A percentile compares a stretch with the other conserved stretches of the same genome.
phyloP scores from a whole-genome alignment of 1,140 invertebrate species.

The Telenomus remus region DNA sequence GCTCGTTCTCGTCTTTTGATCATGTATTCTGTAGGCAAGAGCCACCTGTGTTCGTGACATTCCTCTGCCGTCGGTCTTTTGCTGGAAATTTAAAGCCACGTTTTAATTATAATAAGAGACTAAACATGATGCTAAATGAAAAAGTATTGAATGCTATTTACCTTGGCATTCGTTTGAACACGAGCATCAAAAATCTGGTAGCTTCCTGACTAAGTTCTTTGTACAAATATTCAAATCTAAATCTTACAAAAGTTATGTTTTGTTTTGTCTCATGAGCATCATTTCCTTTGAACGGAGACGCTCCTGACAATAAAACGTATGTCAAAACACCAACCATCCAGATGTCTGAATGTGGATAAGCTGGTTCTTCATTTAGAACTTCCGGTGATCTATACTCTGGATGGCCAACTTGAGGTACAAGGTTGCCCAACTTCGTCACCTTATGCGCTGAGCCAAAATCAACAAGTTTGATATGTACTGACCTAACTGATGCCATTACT shows the following conservation, averaged over 20 bases:
- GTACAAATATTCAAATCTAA: conserved; percentile 94
- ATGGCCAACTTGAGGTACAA: conserved; percentile 80
- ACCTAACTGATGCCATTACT: conserved; percentile 92
- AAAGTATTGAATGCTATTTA: conserved; percentile 73
- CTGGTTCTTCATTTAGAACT: conserved; percentile 88
- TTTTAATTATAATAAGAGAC: not conserved
- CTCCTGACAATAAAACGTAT: conserved; percentile 95
- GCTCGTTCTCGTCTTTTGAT: conserved; percentile 92
- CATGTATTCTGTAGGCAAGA: conserved; percentile 93
- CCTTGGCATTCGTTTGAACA: conserved; percentile 95
- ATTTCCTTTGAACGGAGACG: conserved; percentile 91
- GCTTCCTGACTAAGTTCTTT: conserved; percentile 96
- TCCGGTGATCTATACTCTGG: conserved; percentile 93
- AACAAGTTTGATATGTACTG: conserved; percentile 91
- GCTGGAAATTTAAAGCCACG: conserved; percentile 76
- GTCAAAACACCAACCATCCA: conserved; percentile 96
- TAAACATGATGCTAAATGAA: not conserved
- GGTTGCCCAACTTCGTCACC: conserved; percentile 86
- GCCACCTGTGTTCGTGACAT: conserved; percentile 96
- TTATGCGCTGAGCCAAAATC: conserved; percentile 91
- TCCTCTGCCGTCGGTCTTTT: conserved; percentile 95
- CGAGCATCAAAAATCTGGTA: conserved; percentile 93
- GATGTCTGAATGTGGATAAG: conserved; percentile 93
- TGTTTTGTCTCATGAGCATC: conserved; percentile 89
- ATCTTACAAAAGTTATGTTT: conserved; percentile 95